Conservation (phyloP, 1,140 invertebrate species). For the Eurytemora carolleeae region DNA sequence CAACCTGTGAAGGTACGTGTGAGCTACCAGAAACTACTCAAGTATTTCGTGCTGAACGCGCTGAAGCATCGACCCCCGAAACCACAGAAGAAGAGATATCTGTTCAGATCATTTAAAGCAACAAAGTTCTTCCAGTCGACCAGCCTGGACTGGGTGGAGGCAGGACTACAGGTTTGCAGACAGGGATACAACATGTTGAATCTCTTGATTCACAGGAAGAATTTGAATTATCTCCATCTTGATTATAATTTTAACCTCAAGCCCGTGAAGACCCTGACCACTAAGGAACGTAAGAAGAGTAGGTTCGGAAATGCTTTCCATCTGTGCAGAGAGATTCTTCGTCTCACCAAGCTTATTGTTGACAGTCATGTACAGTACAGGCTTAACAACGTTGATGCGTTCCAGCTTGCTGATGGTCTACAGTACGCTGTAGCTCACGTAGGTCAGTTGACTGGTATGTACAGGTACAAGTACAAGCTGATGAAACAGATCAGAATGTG, state of each 20-base stretch:
- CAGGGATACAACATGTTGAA: constrained; percentile 99
- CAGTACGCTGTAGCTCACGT: constrained; percentile 99
- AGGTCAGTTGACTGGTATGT: constrained; percentile 98
- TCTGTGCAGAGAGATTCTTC: constrained; percentile 90
- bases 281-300: constrained; percentile 97
- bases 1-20: constrained; percentile 64
- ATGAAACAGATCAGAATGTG: constrained; percentile 99
- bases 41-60: constrained; percentile 95
- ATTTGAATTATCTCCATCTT: constrained; percentile 96
- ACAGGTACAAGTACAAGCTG: constrained; percentile 97
- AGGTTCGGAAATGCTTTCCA: constrained; percentile 99
- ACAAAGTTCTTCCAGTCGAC: constrained; percentile 99
- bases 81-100: constrained; percentile 90
- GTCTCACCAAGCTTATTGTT: constrained; percentile 91
- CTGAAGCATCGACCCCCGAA: constrained; percentile 92
- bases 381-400: constrained; percentile 97
- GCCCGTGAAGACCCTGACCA: constrained; percentile 96
- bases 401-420: constrained; percentile 92
- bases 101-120: constrained; percentile 96
- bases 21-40: constrained; percentile 94
- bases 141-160: constrained; percentile 97
- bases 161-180: constrained; percentile 79
- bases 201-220: constrained; percentile 94
- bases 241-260: constrained; percentile 99
- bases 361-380: constrained; percentile 99